Conservation (phyloP, 2,888 invertebrate genomes). For the Spisula subtruncata region DNA sequence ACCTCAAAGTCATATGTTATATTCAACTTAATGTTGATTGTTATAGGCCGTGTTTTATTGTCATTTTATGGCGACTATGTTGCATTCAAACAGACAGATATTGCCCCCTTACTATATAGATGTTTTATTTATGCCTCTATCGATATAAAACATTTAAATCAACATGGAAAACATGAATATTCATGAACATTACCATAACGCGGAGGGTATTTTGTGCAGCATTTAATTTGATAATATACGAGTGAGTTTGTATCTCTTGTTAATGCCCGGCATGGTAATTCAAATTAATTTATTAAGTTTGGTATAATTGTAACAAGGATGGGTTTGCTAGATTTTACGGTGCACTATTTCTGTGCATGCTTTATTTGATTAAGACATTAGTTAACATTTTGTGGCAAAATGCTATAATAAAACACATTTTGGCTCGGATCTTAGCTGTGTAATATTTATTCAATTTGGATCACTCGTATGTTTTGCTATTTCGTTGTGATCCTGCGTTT, state of each 20-base stretch:
- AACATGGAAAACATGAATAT: slow-evolving; percentile 10
- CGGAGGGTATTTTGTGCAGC: neutral
- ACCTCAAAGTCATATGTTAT: neutral
- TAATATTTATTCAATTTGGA: no score
- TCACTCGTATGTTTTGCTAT: no score
- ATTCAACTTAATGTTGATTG: neutral
- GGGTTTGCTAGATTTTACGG: no score
- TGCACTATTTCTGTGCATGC: no score
- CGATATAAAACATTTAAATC: slow-evolving; percentile 14
- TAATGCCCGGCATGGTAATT: no score
- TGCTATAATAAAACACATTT: no score
- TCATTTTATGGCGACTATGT: neutral
- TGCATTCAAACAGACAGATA: neutral
- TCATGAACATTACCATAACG: slow-evolving; percentile 24
- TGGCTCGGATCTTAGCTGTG: no score
- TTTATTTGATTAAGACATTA: no score
- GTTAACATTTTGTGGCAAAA: no score
- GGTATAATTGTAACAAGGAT: no score
- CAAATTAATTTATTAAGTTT: no score
- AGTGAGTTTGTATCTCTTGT: neutral
- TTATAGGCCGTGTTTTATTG: neutral
- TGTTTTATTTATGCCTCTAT: neutral
- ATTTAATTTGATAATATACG: neutral
- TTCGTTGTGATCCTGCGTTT: no score
- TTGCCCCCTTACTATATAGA: neutral